These are phyloP conservation scores for Oryzias woworae DNA, from an alignment of 2,113 vertebrate genomes.

Conservation along the genomic window DNA sequence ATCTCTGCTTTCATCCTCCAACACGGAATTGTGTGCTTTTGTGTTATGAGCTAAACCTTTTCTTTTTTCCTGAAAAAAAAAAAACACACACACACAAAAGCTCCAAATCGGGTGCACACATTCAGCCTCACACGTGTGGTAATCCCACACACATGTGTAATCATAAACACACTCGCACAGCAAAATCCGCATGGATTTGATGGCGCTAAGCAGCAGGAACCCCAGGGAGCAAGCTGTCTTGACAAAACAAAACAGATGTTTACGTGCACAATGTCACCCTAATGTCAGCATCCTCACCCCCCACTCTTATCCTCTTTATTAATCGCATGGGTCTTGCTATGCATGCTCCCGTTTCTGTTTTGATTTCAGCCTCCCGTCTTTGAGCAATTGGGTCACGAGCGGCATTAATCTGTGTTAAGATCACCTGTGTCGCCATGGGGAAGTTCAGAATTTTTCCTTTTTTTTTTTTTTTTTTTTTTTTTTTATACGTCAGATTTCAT, in stretches of 20 bases:
- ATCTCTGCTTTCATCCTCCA: conserved; percentile 12
- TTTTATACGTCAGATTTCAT: conserved; percentile 31
- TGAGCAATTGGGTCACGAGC: conserved; percentile 11
- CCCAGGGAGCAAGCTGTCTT: conserved; percentile 57
- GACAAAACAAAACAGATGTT: conserved; percentile 68
- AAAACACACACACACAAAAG: conserved; percentile 1
- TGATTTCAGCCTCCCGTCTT: conserved; percentile 39
- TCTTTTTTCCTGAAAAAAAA: conserved; percentile 23
- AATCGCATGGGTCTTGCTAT: conserved; percentile 9
- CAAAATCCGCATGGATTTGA: conserved; percentile 55
- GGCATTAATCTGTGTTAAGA: conserved; percentile 37
- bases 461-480: too few species aligned
- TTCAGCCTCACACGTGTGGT: conserved; percentile 14
- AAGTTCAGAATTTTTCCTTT: conserved; percentile 35
- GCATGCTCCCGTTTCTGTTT: conserved; percentile 7
- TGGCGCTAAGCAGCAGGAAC: conserved; percentile 48
- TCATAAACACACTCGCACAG: neutral
- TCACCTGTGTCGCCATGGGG: conserved; percentile 28
- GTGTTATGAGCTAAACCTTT: conserved; percentile 36
- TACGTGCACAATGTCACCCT: conserved; percentile 53
- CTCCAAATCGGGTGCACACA: conserved; percentile 1
- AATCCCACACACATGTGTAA: conserved; percentile 15
- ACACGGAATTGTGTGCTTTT: conserved; percentile 28
- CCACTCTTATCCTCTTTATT: conserved; percentile 28
- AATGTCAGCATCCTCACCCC: conserved; percentile 38